These are phyloP conservation scores for Pan troglodytes DNA, from an alignment of 2,113 vertebrate species.

Conservation along the genomic window NHGRI_mPanTro3-v2.1_pri NC_072403.2:170802501-170803000, in stretches of 20 bases:
- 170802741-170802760: neutral
- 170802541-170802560: neutral
- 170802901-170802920: constrained; percentile 98
- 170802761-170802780: neutral
- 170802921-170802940: constrained; percentile 97
- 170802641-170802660: too few species aligned
- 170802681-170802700: too few species aligned
- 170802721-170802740: neutral
- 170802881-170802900: constrained; percentile 98
- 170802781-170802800: constrained; percentile 80
- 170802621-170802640: neutral
- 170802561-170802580: neutral
- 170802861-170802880: constrained; percentile 96
- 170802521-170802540: neutral
- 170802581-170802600: neutral
- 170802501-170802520: fast-evolving
- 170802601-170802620: neutral
- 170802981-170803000: fast-evolving
- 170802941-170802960: constrained; percentile 96
- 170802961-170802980: constrained; percentile 80
- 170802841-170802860: constrained; percentile 99
- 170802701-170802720: neutral
- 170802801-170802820: constrained; percentile 94
- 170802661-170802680: neutral
- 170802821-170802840: constrained; percentile 95